These are phyloP conservation scores for Sebastes fasciatus DNA, from an alignment of 2,113 vertebrate genomes.

Conservation along the genomic window DNA sequence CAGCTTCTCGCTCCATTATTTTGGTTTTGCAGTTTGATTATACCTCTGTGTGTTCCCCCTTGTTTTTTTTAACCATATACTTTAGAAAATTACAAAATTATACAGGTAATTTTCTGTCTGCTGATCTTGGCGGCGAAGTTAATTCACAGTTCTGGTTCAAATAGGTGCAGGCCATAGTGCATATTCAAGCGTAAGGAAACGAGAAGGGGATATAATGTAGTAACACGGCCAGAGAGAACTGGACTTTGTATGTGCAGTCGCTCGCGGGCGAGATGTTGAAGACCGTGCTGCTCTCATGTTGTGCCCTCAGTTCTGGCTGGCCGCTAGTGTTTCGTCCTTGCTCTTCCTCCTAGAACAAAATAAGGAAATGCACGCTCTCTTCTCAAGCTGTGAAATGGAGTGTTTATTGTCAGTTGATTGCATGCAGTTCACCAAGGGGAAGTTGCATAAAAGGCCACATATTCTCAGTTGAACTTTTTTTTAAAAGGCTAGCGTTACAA, in stretches of 20 bases:
- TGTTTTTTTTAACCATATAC: slow-evolving; percentile 22
- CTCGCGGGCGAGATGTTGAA: slow-evolving; percentile 25
- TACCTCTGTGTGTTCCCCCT: slow-evolving; percentile 6
- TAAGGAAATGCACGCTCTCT: slow-evolving; percentile 71
- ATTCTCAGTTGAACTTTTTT: slow-evolving; percentile 43
- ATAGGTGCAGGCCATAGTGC: neutral
- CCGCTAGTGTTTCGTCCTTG: slow-evolving; percentile 38
- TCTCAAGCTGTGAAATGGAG: slow-evolving; percentile 70
- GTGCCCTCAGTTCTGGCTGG: slow-evolving; percentile 48
- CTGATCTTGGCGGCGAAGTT: slow-evolving; percentile 24
- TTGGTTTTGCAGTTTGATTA: slow-evolving; percentile 50
- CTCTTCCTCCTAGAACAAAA: slow-evolving; percentile 76
- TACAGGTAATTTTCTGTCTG: slow-evolving; percentile 14
- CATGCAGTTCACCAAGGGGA: slow-evolving; percentile 66
- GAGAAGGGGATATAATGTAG: neutral
- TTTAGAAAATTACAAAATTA: slow-evolving; percentile 12
- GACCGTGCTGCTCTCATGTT: slow-evolving; percentile 23
- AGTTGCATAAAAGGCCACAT: slow-evolving; percentile 61
- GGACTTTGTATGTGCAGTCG: slow-evolving; percentile 19
- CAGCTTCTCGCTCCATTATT: slow-evolving; percentile 28
- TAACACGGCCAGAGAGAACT: slow-evolving; percentile 18
- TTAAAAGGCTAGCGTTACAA: slow-evolving; percentile 6
- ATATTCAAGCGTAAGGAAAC: neutral
- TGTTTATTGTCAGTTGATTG: slow-evolving; percentile 70
- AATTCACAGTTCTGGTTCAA: slow-evolving; percentile 30